phyloP scores from a whole-genome alignment of 2,888 invertebrate genomes.

The Sthenelais limicola region DNA sequence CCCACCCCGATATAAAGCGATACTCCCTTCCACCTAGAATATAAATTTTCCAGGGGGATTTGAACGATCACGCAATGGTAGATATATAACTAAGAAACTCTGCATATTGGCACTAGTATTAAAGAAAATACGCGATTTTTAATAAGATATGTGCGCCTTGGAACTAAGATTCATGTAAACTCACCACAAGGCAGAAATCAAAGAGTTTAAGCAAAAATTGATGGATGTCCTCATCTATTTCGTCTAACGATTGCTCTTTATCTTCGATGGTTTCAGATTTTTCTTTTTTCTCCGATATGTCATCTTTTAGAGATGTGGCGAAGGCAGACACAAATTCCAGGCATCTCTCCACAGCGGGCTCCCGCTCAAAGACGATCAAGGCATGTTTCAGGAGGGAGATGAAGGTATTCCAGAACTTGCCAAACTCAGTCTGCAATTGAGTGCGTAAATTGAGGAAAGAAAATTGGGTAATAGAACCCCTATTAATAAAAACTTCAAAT shows the following conservation, averaged over 20 bases:
- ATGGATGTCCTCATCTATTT: slow-evolving; percentile 69
- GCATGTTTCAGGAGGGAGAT: slow-evolving; percentile 78
- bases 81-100: no score
- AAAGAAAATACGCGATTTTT: no score
- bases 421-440: slow-evolving; percentile 76
- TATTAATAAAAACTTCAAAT: no score
- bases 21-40: no score
- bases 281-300: slow-evolving; percentile 11
- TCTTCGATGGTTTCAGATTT: slow-evolving; percentile 19
- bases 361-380: slow-evolving; percentile 80
- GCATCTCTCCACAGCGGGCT: slow-evolving; percentile 80
- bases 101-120: no score
- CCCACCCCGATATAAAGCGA: no score
- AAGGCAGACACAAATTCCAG: slow-evolving; percentile 83
- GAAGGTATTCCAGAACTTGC: slow-evolving; percentile 79
- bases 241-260: slow-evolving; percentile 65
- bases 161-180: no score
- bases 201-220: slow-evolving; percentile 78
- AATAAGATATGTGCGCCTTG: no score
- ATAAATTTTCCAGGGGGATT: no score
- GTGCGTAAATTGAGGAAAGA: no score
- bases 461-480: no score
- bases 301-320: slow-evolving; percentile 75
- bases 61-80: no score
- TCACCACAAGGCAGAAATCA: slow-evolving; percentile 69